Conservation (phyloP, 2,888 invertebrate species). For the Pyrocoelia pectoralis region DNA sequence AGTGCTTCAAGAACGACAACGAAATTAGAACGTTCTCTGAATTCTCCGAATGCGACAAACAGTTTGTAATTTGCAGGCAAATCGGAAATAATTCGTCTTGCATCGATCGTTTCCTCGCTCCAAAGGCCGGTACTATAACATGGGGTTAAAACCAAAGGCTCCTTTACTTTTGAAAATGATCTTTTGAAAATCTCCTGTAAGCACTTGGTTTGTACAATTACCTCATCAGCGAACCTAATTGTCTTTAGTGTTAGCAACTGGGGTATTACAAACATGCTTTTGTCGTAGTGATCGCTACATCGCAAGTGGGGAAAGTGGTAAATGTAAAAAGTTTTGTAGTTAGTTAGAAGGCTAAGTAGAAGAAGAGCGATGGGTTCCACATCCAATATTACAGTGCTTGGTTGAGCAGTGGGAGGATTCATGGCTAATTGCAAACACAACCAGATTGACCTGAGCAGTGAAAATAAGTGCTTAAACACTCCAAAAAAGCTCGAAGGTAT, state of each 20-base stretch:
- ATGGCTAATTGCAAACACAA: conserved; percentile 50
- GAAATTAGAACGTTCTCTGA: conserved; percentile 51
- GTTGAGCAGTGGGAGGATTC: conserved; percentile 47
- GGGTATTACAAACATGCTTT: conserved; percentile 47
- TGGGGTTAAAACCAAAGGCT: conserved; percentile 48
- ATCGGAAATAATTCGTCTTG: conserved; percentile 53
- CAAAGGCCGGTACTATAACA: conserved; percentile 53
- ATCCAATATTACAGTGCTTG: conserved; percentile 51
- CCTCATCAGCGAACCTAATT: conserved; percentile 51
- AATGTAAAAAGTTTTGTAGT: conserved; percentile 49
- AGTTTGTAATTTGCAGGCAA: conserved; percentile 48
- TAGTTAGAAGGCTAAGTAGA: conserved; percentile 47
- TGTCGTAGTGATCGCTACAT: conserved; percentile 42
- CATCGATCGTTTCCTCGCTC: conserved; percentile 49
- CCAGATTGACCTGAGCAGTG: conserved; percentile 45
- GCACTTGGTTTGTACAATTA: conserved; percentile 51
- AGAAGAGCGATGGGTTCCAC: conserved; percentile 48
- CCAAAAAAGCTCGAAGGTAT: conserved; percentile 50
- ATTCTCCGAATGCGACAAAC: conserved; percentile 53
- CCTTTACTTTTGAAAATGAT: conserved; percentile 48
- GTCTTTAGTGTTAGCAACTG: conserved; percentile 48
- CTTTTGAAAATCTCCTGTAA: conserved; percentile 51
- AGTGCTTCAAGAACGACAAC: conserved; percentile 52
- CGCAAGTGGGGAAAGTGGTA: conserved; percentile 46
- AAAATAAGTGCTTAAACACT: conserved; percentile 39